Evolutionary conservation across 2,888 invertebrate species (phyloP), one percentile per base, ranked within the genome.

Genomic region (Eupeodes luniger): DNA sequence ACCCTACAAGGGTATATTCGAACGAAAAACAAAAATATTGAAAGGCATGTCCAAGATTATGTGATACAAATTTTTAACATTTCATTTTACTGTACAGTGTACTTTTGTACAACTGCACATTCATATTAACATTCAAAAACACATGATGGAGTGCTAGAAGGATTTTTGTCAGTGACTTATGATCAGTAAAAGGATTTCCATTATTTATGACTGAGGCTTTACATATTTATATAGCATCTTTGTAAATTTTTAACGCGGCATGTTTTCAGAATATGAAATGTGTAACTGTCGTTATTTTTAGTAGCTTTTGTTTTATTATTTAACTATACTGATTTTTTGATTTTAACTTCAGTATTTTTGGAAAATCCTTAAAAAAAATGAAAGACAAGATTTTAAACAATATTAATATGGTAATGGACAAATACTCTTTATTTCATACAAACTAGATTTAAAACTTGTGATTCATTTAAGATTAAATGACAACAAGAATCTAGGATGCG

Each of bases 41-140:
- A 55, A 49, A 75, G 57, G 47, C 64, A 70, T 57, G 53, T 82
- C 82, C 76, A 55, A 64, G 49, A 55, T 14, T 12, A 55, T 70
- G 72, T 78, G 78, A 78, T 55, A 40, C 83, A 66, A 59, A 83
- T 78, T 72, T 66, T 70, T 77, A 78, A 78, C 59, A 55, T 78
- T 64, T 62, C 53, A 77, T 27, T 1, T 1, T 3, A 27, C 27
- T 27, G 27, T 27, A 27, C 27, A 66, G 27, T 27, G 27, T 27
- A 27, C 3, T 1, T 3, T 27, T 27, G 2, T 34, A 36, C 7
- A 57, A 5, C 9, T 9, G 4, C 27, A 7, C 6, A 57, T 36
- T 14, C 7, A 36, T 12, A 11, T 11, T 27, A 49, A 7, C 12
- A n/a, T 40, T 53, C 51, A 27, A 67, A 27, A 67, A n/a, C 34